Conservation (phyloP, 2,888 invertebrate species). For the Meta bourneti region DNA sequence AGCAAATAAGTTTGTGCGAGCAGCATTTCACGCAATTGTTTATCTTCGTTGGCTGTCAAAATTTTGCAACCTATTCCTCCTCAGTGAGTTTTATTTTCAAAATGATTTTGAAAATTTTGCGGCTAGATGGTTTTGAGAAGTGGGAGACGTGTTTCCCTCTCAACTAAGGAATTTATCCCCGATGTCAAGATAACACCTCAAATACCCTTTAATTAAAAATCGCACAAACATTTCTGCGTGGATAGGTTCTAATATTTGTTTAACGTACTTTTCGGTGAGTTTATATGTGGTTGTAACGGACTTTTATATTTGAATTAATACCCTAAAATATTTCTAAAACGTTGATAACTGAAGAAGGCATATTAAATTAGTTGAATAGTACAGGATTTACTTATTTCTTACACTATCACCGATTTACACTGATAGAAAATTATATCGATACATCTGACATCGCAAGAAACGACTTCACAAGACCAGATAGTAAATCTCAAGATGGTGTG, state of each 20-base stretch:
- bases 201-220: neutral
- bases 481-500: no score
- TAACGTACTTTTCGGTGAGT: neutral
- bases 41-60: constrained; percentile 54
- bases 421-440: no score
- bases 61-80: constrained; percentile 42
- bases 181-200: neutral
- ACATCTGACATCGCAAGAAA: no score
- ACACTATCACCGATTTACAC: no score
- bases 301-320: no score
- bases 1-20: constrained; percentile 49
- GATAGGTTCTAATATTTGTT: neutral
- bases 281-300: no score
- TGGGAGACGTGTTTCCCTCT: neutral
- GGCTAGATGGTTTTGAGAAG: constrained; percentile 12
- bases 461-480: no score
- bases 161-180: neutral
- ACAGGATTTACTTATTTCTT: no score
- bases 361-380: no score
- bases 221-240: neutral
- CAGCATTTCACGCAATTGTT: constrained; percentile 47
- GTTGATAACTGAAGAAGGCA: no score
- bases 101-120: constrained; percentile 29
- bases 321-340: no score
- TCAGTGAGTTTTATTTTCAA: constrained; percentile 9